Percentiles rank a stretch among this genome's conserved stretches.
These are phyloP conservation scores for Numenius phaeopus DNA, from an alignment of 2,797 vertebrate genomes.

Conservation along the genomic window DNA sequence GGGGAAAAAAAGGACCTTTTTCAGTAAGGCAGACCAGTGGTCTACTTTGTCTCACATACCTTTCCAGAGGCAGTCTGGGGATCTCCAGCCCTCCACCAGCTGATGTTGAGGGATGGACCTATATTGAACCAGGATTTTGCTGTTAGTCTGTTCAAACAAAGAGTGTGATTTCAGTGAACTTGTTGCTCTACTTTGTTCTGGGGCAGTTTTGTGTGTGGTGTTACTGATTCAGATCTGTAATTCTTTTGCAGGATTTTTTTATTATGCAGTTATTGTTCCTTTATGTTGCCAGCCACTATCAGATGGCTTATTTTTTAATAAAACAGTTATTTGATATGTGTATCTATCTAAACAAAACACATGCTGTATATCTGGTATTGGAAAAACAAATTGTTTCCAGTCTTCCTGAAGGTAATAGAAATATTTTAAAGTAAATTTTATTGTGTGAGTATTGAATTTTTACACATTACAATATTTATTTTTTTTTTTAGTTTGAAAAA, in stretches of 20 bases:
- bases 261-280: background rate
- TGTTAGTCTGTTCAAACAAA: background rate
- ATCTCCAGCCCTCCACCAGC: background rate
- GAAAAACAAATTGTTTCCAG: background rate
- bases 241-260: background rate
- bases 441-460: background rate
- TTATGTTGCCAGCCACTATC: background rate
- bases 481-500: background rate
- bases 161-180: background rate
- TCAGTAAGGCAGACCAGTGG: background rate
- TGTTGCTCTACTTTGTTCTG: background rate
- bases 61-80: background rate
- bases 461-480: background rate
- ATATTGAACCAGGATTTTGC: background rate
- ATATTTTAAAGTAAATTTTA: background rate
- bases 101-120: background rate
- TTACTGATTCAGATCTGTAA: background rate
- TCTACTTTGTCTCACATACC: accelerated
- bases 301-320: background rate
- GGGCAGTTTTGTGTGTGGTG: background rate
- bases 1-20: background rate
- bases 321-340: background rate
- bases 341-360: background rate
- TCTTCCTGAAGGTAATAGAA: background rate
- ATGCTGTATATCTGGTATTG: background rate